These are phyloP conservation scores for Calidris pugnax DNA, from an alignment of 2,113 vertebrate species.

Conservation along the genomic window DNA sequence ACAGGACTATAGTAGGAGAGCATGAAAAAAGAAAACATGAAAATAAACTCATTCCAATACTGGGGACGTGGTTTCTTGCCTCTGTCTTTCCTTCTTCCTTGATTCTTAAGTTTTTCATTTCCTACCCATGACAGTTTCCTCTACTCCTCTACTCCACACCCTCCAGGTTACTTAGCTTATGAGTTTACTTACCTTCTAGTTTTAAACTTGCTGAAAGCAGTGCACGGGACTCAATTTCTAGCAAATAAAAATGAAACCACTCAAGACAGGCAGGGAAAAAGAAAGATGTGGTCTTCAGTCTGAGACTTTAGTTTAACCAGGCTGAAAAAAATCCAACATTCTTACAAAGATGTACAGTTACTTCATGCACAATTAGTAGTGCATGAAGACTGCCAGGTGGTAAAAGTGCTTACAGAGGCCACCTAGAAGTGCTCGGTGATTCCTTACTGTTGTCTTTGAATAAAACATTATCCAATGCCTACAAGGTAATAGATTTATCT, in stretches of 20 bases:
- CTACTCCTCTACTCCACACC: not conserved
- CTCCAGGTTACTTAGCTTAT: not conserved
- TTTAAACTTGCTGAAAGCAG: not conserved
- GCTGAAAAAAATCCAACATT: not conserved
- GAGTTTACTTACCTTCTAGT: not conserved
- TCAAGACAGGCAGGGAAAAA: not conserved
- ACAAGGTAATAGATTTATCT: not conserved
- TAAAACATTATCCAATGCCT: not conserved
- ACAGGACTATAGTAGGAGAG: not conserved
- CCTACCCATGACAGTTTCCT: not conserved
- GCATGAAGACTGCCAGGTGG: not conserved
- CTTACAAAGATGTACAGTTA: not conserved
- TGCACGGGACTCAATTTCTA: not conserved
- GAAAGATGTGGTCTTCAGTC: not conserved
- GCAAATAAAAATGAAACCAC: not conserved
- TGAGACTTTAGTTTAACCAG: not conserved
- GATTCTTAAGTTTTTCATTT: not conserved
- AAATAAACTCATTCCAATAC: not conserved
- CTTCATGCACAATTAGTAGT: too few species aligned
- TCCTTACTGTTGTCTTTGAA: not conserved
- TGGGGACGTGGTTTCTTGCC: not conserved
- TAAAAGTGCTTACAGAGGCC: not conserved
- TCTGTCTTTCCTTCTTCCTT: not conserved
- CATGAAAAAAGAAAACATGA: not conserved
- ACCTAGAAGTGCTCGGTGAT: not conserved